Base-by-base conservation (phyloP, 2,113 vertebrate species). In the Euleptes europaea region DNA sequence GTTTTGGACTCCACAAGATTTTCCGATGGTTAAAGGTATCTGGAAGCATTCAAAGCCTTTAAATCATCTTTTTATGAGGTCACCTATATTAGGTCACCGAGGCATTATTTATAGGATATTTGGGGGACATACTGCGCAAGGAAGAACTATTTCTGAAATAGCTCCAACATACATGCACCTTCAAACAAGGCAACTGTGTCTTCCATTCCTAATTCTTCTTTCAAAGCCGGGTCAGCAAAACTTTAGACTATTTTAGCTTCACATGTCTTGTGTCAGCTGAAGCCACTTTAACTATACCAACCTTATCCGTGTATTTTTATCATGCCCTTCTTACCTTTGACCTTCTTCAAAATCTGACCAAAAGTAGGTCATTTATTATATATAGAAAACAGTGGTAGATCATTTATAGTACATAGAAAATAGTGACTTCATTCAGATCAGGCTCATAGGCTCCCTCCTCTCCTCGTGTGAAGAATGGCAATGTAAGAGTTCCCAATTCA, bases 1-100 rank as follows among this genome's bases (percentile, higher is more conserved):
- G 19, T 49, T 38, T 80, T 31, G 13, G 42, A 31, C 51, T 80
- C 3, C 23, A 49, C 44, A 44, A 80, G 21, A 19, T 69, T 49
- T 1, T 26, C 44, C 9, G 44, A 44, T 44, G 44, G 44, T 4
- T 44, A 44, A 44, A 44, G 44, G 9, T 4, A 44, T 44, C 44
- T 44, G 9, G 44, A 44, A 44, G 4, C 9, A 9, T 44, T 44
- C 44, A 44, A 44, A 44, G 44, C 12, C 66, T 60, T 80, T 66
- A 80, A 80, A 80, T 80, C 42, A 80, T 80, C 42, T 47, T 67
- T 80, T 80, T 80, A 80, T 67, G 66, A 33, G 63, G 17, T 49
- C 33, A 67, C 65, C 31, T 78, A 80, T 67, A 80, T 67, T 80
- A 67, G n/a, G n/a, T n/a, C n/a, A n/a, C n/a, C 42, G 12, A 42